phyloP scores from a whole-genome alignment of 2,113 vertebrate genomes.

The Charadrius vociferus region DNA sequence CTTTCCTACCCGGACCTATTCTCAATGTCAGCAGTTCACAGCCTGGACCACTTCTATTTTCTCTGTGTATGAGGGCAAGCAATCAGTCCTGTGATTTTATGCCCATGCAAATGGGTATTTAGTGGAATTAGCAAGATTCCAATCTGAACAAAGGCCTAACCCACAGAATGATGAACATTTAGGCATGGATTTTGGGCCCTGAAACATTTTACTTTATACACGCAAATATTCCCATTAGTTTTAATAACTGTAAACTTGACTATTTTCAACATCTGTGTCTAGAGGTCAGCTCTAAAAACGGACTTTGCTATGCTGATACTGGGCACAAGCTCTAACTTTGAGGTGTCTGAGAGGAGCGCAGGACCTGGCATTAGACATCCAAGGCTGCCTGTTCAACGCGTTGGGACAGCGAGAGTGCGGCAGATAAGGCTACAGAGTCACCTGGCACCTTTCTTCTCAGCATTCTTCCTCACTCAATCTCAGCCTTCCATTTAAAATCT shows the following conservation, averaged over 20 bases:
- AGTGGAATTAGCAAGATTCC: neutral
- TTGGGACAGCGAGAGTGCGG: neutral
- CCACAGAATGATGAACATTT: neutral
- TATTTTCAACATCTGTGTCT: neutral
- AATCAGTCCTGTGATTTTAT: neutral
- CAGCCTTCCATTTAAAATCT: neutral
- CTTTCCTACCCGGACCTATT: neutral
- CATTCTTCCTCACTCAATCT: neutral
- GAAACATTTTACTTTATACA: neutral
- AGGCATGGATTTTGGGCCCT: neutral
- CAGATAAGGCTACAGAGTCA: neutral
- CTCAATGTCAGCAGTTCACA: neutral
- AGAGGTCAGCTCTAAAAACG: neutral
- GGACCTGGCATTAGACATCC: neutral
- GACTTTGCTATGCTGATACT: neutral
- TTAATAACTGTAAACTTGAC: neutral
- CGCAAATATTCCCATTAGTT: neutral
- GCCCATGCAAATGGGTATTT: neutral
- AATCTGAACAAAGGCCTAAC: neutral
- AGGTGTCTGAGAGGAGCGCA: neutral
- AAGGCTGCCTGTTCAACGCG: fast-evolving
- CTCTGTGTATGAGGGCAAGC: neutral
- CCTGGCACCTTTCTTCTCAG: neutral
- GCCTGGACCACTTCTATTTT: neutral
- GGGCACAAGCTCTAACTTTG: neutral